A percentile compares a stretch with the other conserved stretches of the same genome.
phyloP scores from a whole-genome alignment of 2,888 invertebrate genomes.

The Eristalis arbustorum region DNA sequence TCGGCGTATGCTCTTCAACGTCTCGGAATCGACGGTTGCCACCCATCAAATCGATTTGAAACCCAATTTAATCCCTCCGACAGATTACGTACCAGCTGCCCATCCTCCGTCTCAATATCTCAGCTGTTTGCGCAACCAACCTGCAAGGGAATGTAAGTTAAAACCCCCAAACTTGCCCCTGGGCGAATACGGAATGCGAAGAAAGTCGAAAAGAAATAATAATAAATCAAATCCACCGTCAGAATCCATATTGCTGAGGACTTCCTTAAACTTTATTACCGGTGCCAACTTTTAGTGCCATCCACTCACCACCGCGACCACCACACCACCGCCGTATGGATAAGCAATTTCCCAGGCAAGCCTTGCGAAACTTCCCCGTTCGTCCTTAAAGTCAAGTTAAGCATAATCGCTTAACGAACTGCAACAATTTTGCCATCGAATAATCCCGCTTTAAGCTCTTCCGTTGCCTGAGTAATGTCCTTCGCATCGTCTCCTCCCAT shows the following conservation, averaged over 20 bases:
- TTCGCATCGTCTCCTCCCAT: not conserved
- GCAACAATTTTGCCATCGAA: slow-evolving; percentile 24
- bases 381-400: not conserved
- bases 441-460: slow-evolving; percentile 17
- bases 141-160: not conserved
- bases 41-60: no score
- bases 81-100: no score
- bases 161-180: not conserved
- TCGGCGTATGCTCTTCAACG: no score
- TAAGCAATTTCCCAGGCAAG: not conserved
- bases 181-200: not conserved
- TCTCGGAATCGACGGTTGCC: no score
- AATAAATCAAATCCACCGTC: not conserved
- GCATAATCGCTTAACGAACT: slow-evolving; percentile 40
- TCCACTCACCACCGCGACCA: not conserved
- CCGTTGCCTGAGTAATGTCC: not conserved
- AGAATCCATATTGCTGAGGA: not conserved
- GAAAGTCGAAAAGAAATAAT: not conserved
- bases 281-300: not conserved
- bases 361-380: not conserved
- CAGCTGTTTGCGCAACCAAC: no score
- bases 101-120: no score
- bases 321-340: not conserved
- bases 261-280: not conserved
- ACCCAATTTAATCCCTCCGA: no score